phyloP scores from a whole-genome alignment of 2,888 invertebrate species.

The Aporophyla lueneburgensis region DNA sequence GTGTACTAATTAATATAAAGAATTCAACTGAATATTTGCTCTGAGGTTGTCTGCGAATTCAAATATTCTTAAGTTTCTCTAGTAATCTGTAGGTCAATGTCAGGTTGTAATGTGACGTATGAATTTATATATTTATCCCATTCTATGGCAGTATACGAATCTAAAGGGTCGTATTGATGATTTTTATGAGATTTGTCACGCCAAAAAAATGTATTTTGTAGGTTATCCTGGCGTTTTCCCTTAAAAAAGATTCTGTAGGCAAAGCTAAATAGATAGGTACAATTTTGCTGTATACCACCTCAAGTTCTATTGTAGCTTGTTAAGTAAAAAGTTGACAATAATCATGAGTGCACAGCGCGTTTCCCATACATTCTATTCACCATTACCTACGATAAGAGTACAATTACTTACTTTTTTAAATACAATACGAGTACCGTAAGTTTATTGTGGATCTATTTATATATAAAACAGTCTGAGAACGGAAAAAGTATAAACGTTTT shows the following conservation, averaged over 20 bases:
- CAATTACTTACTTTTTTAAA: constrained; percentile 42
- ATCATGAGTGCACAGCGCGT: constrained; percentile 11
- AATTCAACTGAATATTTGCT: background rate
- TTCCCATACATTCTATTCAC: constrained; percentile 50
- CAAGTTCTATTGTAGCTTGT: constrained; percentile 14
- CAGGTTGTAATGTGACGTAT: no score
- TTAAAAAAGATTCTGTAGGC: background rate
- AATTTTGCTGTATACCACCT: background rate
- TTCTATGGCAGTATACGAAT: no score
- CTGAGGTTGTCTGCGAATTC: no score
- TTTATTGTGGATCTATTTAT: constrained; percentile 22
- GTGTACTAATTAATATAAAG: no score
- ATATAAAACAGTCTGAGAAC: background rate
- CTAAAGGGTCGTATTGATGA: no score
- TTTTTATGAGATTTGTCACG: no score
- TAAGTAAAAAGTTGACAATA: constrained; percentile 46
- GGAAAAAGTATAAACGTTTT: constrained; percentile 6
- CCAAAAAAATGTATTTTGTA: no score
- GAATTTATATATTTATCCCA: no score
- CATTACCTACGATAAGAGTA: constrained; percentile 30
- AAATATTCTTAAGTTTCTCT: no score
- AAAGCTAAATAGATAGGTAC: background rate
- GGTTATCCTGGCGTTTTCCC: no score
- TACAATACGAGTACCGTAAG: constrained; percentile 20
- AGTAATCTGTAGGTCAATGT: no score